A percentile compares a stretch with the other conserved stretches of the same genome.
Conservation (phyloP, 2,797 vertebrate genomes). For the Lemur catta region DNA sequence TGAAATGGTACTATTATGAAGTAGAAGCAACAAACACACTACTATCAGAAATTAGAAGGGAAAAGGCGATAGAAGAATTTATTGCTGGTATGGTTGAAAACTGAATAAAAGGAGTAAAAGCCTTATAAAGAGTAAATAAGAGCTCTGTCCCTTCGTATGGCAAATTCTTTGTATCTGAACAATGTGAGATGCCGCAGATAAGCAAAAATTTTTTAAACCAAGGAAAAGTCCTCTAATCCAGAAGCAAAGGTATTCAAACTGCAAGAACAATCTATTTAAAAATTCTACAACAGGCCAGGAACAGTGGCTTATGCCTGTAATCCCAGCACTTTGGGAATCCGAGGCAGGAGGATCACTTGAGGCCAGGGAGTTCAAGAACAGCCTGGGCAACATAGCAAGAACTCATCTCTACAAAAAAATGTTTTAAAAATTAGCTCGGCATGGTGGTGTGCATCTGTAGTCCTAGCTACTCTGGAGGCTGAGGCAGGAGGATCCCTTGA, state of each 20-base stretch:
- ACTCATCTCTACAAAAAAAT: too few species aligned
- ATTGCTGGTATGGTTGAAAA: conserved; percentile 3
- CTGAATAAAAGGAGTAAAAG: neutral
- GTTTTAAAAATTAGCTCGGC: too few species aligned
- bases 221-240: neutral
- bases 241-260: neutral
- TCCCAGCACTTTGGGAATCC: too few species aligned
- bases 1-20: neutral
- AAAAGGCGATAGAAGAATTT: neutral
- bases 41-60: conserved; percentile 10
- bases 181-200: neutral
- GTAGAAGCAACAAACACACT: neutral
- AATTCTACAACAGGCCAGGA: neutral
- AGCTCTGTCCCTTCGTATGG: neutral
- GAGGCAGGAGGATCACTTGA: too few species aligned
- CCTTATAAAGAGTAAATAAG: neutral
- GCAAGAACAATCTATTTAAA: neutral
- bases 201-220: neutral
- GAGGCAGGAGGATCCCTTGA: too few species aligned
- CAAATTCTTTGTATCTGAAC: conserved; percentile 24
- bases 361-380: too few species aligned
- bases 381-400: neutral
- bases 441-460: too few species aligned
- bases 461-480: too few species aligned
- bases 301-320: neutral